These are phyloP conservation scores for Pristionchus fissidentatus DNA, from an alignment of 2,888 invertebrate species.

Conservation along the genomic window DNA sequence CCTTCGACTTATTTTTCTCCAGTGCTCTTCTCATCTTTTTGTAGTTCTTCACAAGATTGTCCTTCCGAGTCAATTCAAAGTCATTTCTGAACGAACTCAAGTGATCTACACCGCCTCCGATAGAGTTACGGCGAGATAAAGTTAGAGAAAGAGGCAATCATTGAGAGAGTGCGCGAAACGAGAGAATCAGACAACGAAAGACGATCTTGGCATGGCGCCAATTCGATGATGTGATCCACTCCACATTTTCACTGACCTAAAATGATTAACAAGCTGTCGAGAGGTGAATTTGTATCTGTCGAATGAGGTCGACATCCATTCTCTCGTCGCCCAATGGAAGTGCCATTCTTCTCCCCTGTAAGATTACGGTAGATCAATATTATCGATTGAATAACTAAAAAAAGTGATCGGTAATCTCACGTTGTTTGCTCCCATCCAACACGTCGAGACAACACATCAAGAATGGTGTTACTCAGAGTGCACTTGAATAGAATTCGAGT, in stretches of 20 bases:
- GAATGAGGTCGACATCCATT: slow-evolving; percentile 79
- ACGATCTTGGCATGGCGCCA: too few relatives aligned
- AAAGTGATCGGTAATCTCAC: slow-evolving; percentile 52
- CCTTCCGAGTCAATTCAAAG: slow-evolving; percentile 80
- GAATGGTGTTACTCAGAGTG: slow-evolving; percentile 68
- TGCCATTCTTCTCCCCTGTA: slow-evolving; percentile 79
- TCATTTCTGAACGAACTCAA: slow-evolving; percentile 78
- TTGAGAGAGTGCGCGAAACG: too few relatives aligned
- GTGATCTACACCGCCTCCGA: background rate
- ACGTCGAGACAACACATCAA: slow-evolving; percentile 68
- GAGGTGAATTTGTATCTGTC: slow-evolving; percentile 78
- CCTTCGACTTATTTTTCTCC: slow-evolving; percentile 55
- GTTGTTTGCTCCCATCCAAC: slow-evolving; percentile 67
- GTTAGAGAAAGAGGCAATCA: too few relatives aligned
- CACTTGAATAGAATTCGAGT: slow-evolving; percentile 64
- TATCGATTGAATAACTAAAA: background rate
- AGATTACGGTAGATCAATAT: slow-evolving; percentile 37
- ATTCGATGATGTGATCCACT: background rate
- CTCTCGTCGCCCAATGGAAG: slow-evolving; percentile 81
- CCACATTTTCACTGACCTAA: background rate
- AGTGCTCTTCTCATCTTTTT: slow-evolving; percentile 67
- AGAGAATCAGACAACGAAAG: too few relatives aligned
- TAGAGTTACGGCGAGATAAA: too few relatives aligned
- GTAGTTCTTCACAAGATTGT: slow-evolving; percentile 76
- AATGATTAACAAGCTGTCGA: slow-evolving; percentile 77